Evolutionary conservation across 2,797 vertebrate species (phyloP).

Genomic region (Chromis chromis): DNA sequence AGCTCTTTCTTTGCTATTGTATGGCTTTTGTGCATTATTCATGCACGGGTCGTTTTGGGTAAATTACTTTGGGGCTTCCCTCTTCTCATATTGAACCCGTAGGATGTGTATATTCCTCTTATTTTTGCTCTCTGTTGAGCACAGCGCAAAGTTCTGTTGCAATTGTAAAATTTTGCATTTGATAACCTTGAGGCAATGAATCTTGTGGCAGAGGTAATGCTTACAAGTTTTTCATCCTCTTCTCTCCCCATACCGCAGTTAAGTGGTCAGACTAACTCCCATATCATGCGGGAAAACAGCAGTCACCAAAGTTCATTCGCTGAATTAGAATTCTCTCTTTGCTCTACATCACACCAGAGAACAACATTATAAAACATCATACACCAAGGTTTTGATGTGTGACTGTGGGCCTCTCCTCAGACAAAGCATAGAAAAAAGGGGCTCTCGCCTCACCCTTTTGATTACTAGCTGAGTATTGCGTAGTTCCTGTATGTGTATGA

Average conservation of each 20-base stretch:
- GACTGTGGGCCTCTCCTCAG: too few relatives aligned
- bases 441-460: too few relatives aligned
- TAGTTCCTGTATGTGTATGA: too few relatives aligned
- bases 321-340: conserved; percentile 50
- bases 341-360: conserved; percentile 33
- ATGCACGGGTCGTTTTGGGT: conserved; percentile 68
- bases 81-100: conserved; percentile 63
- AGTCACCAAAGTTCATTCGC: conserved; percentile 47
- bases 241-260: conserved; percentile 27
- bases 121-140: conserved; percentile 39
- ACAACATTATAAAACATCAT: conserved; percentile 28
- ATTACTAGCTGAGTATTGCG: too few relatives aligned
- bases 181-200: conserved; percentile 51
- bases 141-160: conserved; percentile 46
- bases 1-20: conserved; percentile 56
- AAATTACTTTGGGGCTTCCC: conserved; percentile 78
- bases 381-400: too few relatives aligned
- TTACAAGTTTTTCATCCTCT: conserved; percentile 18
- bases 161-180: conserved; percentile 53
- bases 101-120: conserved; percentile 41
- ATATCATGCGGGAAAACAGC: conserved; percentile 41
- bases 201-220: conserved; percentile 50
- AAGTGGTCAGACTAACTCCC: conserved; percentile 41
- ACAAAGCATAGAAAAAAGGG: too few relatives aligned
- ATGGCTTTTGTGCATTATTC: conserved; percentile 74